Evolutionary conservation across 37 sponge, comb jelly and placozoan genomes (phyloP).

Genomic region (Axinella damicornis): DNA sequence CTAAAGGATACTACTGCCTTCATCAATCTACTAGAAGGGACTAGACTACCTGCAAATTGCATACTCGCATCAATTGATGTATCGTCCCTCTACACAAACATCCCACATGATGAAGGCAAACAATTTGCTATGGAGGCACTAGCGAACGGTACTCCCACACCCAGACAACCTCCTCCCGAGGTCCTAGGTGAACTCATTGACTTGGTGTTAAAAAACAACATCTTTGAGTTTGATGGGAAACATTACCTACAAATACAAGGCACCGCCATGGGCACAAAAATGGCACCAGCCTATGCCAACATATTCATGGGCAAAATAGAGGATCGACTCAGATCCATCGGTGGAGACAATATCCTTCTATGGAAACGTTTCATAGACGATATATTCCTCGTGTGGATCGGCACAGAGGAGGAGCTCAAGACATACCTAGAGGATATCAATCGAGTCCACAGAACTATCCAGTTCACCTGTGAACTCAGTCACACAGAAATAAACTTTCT

Average conservation of each 20-base stretch:
- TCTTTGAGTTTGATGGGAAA: constrained; percentile 23
- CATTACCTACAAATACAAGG: constrained; percentile 3
- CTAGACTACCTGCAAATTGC: neutral
- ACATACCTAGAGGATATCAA: neutral
- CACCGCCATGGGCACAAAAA: constrained; percentile 20
- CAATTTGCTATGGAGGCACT: no score
- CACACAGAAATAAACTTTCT: constrained; percentile 15
- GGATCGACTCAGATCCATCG: neutral
- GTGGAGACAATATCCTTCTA: neutral
- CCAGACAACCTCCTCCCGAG: neutral
- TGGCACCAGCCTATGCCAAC: no score
- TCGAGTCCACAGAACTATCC: neutral
- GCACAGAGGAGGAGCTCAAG: neutral
- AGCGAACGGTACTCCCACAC: neutral
- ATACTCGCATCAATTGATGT: constrained; percentile 33
- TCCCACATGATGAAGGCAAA: constrained; percentile 36
- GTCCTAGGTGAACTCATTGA: neutral
- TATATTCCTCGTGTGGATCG: constrained; percentile 25
- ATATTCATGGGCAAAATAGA: constrained; percentile 20
- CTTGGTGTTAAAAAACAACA: constrained; percentile 14
- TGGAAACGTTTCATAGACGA: constrained; percentile 48
- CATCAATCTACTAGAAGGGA: constrained; percentile 1
- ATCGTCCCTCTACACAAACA: constrained; percentile 38
- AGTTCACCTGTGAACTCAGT: constrained; percentile 25
- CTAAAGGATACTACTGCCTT: neutral